A percentile compares a stretch with the other conserved stretches of the same genome.
phyloP scores from a whole-genome alignment of 2,113 vertebrate species.

The Cyanoramphus novaezelandiae region DNA sequence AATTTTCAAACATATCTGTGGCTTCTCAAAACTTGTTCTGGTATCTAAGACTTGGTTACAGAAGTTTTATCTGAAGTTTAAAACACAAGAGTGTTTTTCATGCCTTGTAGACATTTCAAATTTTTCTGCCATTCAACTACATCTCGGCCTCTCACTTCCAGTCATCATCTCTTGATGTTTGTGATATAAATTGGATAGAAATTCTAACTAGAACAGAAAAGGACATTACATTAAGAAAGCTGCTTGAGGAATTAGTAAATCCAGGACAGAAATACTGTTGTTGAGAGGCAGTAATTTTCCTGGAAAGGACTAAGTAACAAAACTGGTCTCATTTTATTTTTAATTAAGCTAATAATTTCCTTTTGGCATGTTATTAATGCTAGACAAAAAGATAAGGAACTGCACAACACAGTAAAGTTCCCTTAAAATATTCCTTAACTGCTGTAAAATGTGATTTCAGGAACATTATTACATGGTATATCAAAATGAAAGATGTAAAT shows the following conservation, averaged over 20 bases:
- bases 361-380: background rate
- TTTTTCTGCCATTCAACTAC: background rate
- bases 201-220: background rate
- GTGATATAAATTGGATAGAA: background rate
- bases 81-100: background rate
- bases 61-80: background rate
- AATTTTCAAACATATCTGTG: background rate
- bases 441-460: background rate
- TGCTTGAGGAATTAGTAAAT: background rate
- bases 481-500: background rate
- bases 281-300: background rate
- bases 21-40: background rate
- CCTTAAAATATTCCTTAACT: background rate
- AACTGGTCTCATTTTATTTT: background rate
- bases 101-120: background rate
- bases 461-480: background rate
- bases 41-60: background rate
- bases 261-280: background rate
- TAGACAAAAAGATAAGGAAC: background rate
- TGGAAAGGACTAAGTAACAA: background rate
- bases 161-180: background rate
- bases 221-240: background rate
- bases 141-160: background rate
- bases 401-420: background rate
- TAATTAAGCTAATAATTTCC: background rate